Conservation (phyloP, 2,888 invertebrate species). For the Trilocha varians region DNA sequence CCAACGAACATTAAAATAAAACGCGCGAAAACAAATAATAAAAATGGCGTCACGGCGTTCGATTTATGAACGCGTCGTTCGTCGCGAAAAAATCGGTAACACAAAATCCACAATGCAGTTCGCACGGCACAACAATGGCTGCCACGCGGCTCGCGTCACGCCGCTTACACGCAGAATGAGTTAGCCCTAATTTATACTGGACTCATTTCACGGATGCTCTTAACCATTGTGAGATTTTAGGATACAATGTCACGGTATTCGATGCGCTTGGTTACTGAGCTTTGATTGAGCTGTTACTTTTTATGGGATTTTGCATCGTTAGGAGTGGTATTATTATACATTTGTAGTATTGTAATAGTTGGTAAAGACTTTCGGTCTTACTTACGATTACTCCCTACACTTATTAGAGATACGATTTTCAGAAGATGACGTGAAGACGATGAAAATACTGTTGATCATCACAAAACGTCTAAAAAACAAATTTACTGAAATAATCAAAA, state of each 20-base stretch:
- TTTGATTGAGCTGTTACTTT: slow-evolving; percentile 53
- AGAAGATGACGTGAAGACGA: no score
- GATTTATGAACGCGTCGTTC: background rate
- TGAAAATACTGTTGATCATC: no score
- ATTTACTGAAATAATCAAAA: no score
- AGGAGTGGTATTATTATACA: slow-evolving; percentile 2
- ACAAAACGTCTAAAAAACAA: no score
- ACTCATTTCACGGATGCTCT: slow-evolving; percentile 66
- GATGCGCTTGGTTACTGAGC: slow-evolving; percentile 47
- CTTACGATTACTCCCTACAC: no score
- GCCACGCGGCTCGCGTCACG: slow-evolving; percentile 60
- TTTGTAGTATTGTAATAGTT: background rate
- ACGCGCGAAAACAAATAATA: slow-evolving; percentile 37
- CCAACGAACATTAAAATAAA: slow-evolving; percentile 22
- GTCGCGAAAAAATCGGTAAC: background rate
- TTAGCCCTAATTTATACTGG: slow-evolving; percentile 58
- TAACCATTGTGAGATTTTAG: slow-evolving; percentile 60
- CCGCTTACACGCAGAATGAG: slow-evolving; percentile 40
- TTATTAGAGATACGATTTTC: no score
- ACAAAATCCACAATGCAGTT: slow-evolving; percentile 55
- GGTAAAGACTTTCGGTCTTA: no score
- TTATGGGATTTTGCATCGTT: slow-evolving; percentile 13
- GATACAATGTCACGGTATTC: slow-evolving; percentile 62
- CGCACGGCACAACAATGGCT: slow-evolving; percentile 47
- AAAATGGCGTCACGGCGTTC: slow-evolving; percentile 23